A percentile compares a stretch with the other conserved stretches of the same genome.
Evolutionary conservation across 2,113 vertebrate species (phyloP).

Genomic region (Solea senegalensis): DNA sequence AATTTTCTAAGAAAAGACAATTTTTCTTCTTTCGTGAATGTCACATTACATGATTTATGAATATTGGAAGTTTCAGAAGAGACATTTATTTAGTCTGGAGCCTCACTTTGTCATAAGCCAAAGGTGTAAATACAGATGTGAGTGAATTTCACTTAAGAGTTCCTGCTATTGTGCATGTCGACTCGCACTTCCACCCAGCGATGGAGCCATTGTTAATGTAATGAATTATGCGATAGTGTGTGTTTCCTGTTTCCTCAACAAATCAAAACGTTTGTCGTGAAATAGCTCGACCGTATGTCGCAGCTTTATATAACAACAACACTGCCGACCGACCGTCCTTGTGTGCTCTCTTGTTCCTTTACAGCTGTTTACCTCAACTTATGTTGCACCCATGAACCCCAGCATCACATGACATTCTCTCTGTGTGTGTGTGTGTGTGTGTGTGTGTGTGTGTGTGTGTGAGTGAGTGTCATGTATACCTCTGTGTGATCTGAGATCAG

Average conservation of each 20-base stretch:
- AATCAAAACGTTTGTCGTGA: not conserved
- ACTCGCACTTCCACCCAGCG: not conserved
- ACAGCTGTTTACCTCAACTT: constrained; percentile 11
- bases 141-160: not conserved
- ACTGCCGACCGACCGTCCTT: constrained; percentile 27
- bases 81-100: not conserved
- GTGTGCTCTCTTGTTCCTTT: constrained; percentile 35
- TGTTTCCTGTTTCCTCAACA: not conserved
- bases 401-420: constrained; percentile 57
- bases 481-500: constrained; percentile 43
- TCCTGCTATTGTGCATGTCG: not conserved
- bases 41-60: not conserved
- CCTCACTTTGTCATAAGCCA: not conserved
- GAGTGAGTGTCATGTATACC: constrained; percentile 24
- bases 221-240: not conserved
- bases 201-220: not conserved
- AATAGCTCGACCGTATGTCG: not conserved
- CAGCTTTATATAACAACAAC: constrained; percentile 24
- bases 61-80: not conserved
- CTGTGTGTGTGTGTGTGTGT: constrained; percentile 7
- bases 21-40: constrained; percentile 3
- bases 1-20: not conserved
- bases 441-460: constrained; percentile 9
- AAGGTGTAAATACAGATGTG: not conserved
- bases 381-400: constrained; percentile 50